Base-by-base conservation (phyloP, 1,140 invertebrate species). In the Drosophila ogumai region DNA sequence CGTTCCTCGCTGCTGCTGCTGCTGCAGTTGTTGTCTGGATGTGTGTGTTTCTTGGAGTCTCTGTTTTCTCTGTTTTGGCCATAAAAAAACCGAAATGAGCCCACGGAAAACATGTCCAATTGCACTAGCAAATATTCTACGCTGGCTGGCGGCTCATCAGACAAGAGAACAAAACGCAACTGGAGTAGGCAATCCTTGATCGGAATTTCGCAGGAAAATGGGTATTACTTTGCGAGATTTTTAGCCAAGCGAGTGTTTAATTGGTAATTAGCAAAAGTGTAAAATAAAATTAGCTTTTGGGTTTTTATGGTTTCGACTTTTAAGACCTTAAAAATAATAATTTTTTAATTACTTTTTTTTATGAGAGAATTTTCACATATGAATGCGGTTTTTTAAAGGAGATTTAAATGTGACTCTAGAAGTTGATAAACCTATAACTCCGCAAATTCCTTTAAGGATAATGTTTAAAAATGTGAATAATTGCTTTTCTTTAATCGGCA, bases 51-150 rank as follows among this genome's bases (percentile, higher is more conserved):
- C 52, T 55, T 55, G 19, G 34, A 55, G 44, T 64, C 52, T 58
- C 59, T 64, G 68, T 54, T 19, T 58, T 40, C 64, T 74, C 58
- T n/a, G n/a, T 61, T 67, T 82, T 88, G 72, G 67, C 84, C 81
- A 88, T 90, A 88, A 88, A 90, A 87, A 81, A 86, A 72, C 80
- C 54, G 58, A 88, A 88, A 88, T 88, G 85, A 90, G 84, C 85
- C 85, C 84, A 90, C 84, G 72, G 78, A 84, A 84, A 88, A 88
- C 85, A 88, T 88, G 81, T 82, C 85, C 80, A 76, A 78, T 88
- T 78, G 65, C 65, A 46, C 57, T 61, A 44, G 36, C 40, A 76
- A 76, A 78, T 77, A 90, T 82, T 81, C 72, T 52, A 67, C 40
- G 56, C 56, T 72, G 66, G 56, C 56, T 72, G 66, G 65, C 81